Conservation (phyloP, 2,113 vertebrate species). For the Siniperca chuatsi region DNA sequence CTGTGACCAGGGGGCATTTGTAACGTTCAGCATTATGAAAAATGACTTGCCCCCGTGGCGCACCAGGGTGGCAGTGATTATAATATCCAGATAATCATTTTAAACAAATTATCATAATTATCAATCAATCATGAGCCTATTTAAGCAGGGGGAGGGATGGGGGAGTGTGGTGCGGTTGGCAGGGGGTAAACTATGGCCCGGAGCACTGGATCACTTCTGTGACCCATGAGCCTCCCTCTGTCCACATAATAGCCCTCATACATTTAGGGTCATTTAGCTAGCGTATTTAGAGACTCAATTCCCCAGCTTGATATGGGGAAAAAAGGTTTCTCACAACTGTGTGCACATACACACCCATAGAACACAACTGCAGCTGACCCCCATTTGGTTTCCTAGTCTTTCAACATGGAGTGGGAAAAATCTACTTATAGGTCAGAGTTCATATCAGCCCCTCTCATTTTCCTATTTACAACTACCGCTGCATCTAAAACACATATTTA, state of each 20-base stretch:
- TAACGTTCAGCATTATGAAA: constrained; percentile 81
- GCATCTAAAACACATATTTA: constrained; percentile 11
- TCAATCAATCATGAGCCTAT: constrained; percentile 92
- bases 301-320: constrained; percentile 69
- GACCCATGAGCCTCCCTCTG: constrained; percentile 89
- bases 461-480: constrained; percentile 44
- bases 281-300: constrained; percentile 80
- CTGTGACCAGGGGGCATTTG: constrained; percentile 85
- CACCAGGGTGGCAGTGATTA: constrained; percentile 82
- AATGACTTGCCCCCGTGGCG: constrained; percentile 80
- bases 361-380: constrained; percentile 62
- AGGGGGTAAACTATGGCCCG: constrained; percentile 79
- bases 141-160: constrained; percentile 77
- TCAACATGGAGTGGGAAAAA: constrained; percentile 60
- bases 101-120: constrained; percentile 97
- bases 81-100: constrained; percentile 96
- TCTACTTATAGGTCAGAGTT: constrained; percentile 71
- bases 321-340: constrained; percentile 32
- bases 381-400: constrained; percentile 65
- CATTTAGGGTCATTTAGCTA: constrained; percentile 87
- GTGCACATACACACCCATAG: constrained; percentile 32
- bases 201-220: constrained; percentile 84
- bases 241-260: constrained; percentile 88
- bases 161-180: constrained; percentile 68
- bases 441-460: constrained; percentile 59